Conservation (phyloP, 2,113 vertebrate species). For the Calypte anna region DNA sequence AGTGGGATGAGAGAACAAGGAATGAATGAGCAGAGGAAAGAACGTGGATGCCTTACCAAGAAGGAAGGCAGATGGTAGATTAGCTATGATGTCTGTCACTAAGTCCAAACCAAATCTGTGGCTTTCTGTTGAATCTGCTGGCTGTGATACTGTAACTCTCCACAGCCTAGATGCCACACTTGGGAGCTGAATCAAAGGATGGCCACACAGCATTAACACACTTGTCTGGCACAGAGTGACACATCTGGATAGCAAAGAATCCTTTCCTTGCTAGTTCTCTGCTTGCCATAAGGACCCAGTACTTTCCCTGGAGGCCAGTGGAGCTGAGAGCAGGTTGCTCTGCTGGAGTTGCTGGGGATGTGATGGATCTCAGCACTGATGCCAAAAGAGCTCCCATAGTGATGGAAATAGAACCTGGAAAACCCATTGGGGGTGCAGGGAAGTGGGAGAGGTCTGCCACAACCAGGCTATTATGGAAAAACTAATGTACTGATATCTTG, state of each 20-base stretch:
- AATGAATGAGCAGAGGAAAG: too few species aligned
- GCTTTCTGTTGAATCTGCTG: too few species aligned
- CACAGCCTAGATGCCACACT: background rate
- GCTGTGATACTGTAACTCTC: background rate
- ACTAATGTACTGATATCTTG: background rate
- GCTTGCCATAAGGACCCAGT: background rate
- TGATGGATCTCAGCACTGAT: background rate
- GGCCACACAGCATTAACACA: too few species aligned
- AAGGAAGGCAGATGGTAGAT: too few species aligned
- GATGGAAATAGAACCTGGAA: background rate
- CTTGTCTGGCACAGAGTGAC: background rate
- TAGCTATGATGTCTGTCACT: too few species aligned
- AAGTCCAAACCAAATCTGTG: too few species aligned
- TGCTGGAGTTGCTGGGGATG: background rate
- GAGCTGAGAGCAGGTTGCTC: rapidly evolving
- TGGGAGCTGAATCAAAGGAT: background rate
- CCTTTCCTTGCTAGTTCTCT: background rate
- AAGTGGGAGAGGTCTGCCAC: rapidly evolving
- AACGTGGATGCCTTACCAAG: too few species aligned
- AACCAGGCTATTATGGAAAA: background rate
- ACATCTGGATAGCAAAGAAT: background rate
- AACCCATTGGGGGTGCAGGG: background rate
- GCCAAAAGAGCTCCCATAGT: background rate
- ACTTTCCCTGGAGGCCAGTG: background rate
- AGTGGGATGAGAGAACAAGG: too few species aligned